phyloP scores from a whole-genome alignment of 1,140 invertebrate genomes.

The Musca domestica region DNA sequence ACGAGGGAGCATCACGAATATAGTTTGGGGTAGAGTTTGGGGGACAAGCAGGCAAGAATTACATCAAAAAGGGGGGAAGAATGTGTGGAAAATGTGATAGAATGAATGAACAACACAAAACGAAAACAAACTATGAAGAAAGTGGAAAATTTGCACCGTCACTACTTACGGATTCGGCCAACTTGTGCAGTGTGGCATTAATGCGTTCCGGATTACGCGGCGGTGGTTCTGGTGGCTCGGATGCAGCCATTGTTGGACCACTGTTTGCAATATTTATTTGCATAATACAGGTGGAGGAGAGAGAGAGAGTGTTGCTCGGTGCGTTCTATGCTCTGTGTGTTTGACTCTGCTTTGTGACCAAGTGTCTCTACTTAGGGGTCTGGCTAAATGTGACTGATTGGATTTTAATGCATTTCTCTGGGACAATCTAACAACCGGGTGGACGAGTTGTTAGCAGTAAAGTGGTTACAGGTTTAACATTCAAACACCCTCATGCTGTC shows the following conservation, averaged over 20 bases:
- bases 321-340: background rate
- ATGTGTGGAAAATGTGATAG: background rate
- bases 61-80: background rate
- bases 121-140: background rate
- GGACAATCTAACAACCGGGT: background rate
- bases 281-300: constrained; percentile 32
- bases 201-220: constrained; percentile 54
- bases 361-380: background rate
- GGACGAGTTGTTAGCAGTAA: background rate
- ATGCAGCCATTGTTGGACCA: constrained; percentile 53
- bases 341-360: background rate
- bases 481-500: background rate
- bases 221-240: constrained; percentile 54
- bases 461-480: background rate
- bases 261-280: constrained; percentile 52
- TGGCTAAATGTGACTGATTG: background rate
- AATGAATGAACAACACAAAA: background rate
- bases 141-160: background rate
- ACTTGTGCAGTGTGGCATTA: constrained; percentile 53
- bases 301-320: too few relatives aligned
- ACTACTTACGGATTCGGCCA: constrained; percentile 52
- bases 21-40: background rate
- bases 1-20: background rate
- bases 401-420: too few relatives aligned
- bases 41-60: background rate